phyloP scores from a whole-genome alignment of 2,113 vertebrate species.

The Apodemus sylvaticus region DNA sequence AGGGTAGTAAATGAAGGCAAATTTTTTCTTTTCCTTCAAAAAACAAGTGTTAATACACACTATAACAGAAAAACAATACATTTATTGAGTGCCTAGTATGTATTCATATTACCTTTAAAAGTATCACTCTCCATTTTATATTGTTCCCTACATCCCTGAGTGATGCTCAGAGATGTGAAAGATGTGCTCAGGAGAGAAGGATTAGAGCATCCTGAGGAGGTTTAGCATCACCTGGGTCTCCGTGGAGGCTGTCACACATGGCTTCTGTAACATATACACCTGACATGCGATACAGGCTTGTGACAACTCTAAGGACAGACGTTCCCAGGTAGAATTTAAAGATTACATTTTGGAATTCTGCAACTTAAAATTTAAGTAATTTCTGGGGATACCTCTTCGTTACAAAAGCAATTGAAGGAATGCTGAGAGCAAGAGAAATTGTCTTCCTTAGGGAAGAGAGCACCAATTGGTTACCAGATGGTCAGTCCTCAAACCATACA shows the following conservation, averaged over 20 bases:
- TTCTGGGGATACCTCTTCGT: neutral
- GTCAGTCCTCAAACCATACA: neutral
- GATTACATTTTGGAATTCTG: neutral
- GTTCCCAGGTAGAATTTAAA: neutral
- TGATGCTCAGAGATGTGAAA: neutral
- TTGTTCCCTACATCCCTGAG: neutral
- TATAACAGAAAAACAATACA: neutral
- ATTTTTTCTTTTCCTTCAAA: neutral
- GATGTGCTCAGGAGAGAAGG: neutral
- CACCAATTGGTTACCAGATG: neutral
- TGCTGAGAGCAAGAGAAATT: neutral
- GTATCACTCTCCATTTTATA: neutral
- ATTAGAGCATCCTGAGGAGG: neutral
- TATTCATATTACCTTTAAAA: neutral
- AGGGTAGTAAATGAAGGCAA: neutral
- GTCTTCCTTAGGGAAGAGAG: neutral
- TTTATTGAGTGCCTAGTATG: neutral
- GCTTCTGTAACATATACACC: fast-evolving
- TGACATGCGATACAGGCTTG: no score
- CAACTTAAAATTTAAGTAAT: neutral
- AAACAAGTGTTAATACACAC: neutral
- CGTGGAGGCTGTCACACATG: no score
- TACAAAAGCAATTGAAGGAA: neutral
- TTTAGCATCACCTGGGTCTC: fast-evolving
- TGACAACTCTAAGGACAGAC: neutral